A percentile compares a stretch with the other conserved stretches of the same genome.
Evolutionary conservation across 2,888 invertebrate genomes (phyloP).

Genomic region (Tuberolachnus salignus): DNA sequence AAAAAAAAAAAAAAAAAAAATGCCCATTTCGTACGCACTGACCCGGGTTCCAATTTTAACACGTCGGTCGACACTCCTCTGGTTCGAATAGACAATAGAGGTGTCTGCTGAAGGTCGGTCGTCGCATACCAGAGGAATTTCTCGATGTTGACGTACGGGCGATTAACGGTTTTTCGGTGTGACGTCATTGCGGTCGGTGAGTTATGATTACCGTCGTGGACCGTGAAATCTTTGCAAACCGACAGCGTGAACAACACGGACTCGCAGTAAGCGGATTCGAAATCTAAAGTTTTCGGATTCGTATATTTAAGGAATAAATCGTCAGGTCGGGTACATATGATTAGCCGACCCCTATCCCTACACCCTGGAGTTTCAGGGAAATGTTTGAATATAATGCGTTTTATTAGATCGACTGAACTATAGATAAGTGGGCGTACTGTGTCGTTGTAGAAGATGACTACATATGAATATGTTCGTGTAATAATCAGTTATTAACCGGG

Average conservation of each 20-base stretch:
- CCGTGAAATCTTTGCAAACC: slow-evolving; percentile 3
- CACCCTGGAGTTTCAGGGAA: no score
- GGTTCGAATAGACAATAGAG: background rate
- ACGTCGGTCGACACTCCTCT: slow-evolving; percentile 31
- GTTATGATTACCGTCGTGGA: background rate
- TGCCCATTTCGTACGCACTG: no score
- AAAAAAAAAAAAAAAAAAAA: no score
- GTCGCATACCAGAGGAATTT: slow-evolving; percentile 26
- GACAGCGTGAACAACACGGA: slow-evolving; percentile 35
- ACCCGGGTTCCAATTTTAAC: slow-evolving; percentile 40
- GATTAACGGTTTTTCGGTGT: background rate
- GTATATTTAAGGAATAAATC: background rate
- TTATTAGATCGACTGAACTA: no score
- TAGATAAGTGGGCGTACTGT: no score
- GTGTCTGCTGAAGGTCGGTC: background rate
- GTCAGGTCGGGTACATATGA: no score
- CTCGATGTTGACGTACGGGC: slow-evolving; percentile 22
- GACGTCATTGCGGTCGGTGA: background rate
- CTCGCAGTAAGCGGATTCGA: slow-evolving; percentile 42
- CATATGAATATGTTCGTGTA: no score
- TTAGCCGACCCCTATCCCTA: no score
- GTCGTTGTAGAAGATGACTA: no score
- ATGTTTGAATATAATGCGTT: no score
- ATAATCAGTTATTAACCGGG: no score
- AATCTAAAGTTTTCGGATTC: slow-evolving; percentile 14